Evolutionary conservation across 2,888 invertebrate genomes (phyloP), one percentile per base, ranked within the genome.

Genomic region (Schrankia costaestrigalis): DNA sequence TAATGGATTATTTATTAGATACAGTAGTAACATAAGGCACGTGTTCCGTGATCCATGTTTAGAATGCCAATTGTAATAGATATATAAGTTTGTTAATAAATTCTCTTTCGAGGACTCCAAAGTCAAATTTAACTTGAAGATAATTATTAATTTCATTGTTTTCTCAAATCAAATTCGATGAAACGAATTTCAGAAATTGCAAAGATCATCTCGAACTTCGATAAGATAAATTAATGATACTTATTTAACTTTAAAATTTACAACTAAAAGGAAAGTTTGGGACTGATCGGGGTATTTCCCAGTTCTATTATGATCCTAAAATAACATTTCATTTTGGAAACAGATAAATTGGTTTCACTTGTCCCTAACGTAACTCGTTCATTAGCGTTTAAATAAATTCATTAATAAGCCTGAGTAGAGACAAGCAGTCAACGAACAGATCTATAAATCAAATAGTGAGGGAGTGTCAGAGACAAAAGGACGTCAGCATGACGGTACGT

Each of bases 301-400:
- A 35, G 42, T 60, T 67, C 67, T 70, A 78, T 55, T 75, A 75
- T 63, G 56, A 68, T 54, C 72, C 66, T 63, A 69, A 76, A 83
- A 80, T 78, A 81, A 69, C 67, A 63, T 60, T 76, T 73, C 66
- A 63, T 69, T 75, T 64, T 36, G 60, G 66, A 67, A 71, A 66
- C 70, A 82, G 76, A 84, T 85, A 56, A 53, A 57, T 57, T 53
- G 71, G 75, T 75, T 80, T 76, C 75, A 85, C 86, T 86, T 86
- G 85, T 84, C 75, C 64, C 60, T 61, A 84, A 79, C 78, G 82
- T 68, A 76, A 78, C 71, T 85, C 79, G 82, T 86, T 87, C 86
- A 86, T 87, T 87, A 86, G 77, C 74, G 81, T 84, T 86, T 79
- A 84, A 86, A 87, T 86, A 84, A 85, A 86, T 83, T 86, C 85